Evolutionary conservation across 2,113 vertebrate species (phyloP), one percentile per base, ranked within the genome.

Genomic region (Hydrolagus affinis): DNA sequence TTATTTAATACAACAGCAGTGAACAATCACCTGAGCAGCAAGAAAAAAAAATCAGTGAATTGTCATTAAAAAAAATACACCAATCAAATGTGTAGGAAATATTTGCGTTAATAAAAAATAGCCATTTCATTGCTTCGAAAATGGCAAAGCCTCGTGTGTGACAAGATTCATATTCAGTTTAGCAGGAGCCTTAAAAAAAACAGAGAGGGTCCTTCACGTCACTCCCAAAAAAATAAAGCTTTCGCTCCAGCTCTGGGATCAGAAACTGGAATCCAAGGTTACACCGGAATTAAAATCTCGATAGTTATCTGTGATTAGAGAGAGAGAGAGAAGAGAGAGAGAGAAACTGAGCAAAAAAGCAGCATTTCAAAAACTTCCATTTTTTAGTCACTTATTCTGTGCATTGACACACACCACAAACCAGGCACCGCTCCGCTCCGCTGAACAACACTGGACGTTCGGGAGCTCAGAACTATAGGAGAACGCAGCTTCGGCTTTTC

Each of bases 401-500:
- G 78, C 78, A 83, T 83, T 83, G 77, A 23, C 23, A 64, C 21
- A 83, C 77, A 83, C 78, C 78, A 83, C 78, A 83, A 83, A 44
- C 6, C 44, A 44, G 44, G 6, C 44, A 44, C 44, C 44, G 44
- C 44, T 83, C 60, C 78, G 30, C 64, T 83, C 28, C 32, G 32
- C 44, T 7, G 28, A 66, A 28, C 78, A 83, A 83, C 78, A 14
- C n/a, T 17, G 30, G 62, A 64, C 66, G 23, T 83, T 83, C 78
- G 19, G 25, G 28, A 19, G 28, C 86, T 86, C 86, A 85, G 62
- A n/a, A 90, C 94, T 98, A 96, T 91, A 97, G 94, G 0, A 98
- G 89, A 86, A 96, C 92, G 85, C 95, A 98, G 90, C 95, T 98
- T 86, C 95, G 96, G 87, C 90, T 85, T 87, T 93, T 96, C 92